phyloP scores from a whole-genome alignment of 2,113 vertebrate genomes.

The Lepisosteus osseus region DNA sequence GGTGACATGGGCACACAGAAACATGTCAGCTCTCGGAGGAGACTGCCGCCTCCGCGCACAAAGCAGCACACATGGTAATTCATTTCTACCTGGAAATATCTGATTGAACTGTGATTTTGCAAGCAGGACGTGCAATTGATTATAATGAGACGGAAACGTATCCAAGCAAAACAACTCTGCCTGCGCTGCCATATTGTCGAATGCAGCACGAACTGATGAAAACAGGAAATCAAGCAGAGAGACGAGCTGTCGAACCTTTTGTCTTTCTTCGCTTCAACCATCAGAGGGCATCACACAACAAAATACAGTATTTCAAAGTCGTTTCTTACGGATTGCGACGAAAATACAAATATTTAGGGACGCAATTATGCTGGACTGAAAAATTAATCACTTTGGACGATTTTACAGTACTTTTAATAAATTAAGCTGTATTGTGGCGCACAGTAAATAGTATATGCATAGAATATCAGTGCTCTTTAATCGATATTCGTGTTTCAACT shows the following conservation, averaged over 20 bases:
- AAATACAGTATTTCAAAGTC: too few species aligned
- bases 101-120: constrained; percentile 31
- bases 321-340: not conserved
- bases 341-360: too few species aligned
- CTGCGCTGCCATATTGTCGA: constrained; percentile 46
- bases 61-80: constrained; percentile 47
- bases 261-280: not conserved
- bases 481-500: too few species aligned
- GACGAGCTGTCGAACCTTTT: constrained; percentile 8
- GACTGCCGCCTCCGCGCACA: constrained; percentile 29
- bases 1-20: constrained; percentile 53
- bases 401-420: too few species aligned
- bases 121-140: constrained; percentile 51
- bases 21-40: constrained; percentile 41
- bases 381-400: too few species aligned
- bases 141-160: constrained; percentile 44
- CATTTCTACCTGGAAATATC: constrained; percentile 34
- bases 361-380: too few species aligned
- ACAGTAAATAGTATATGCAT: too few species aligned
- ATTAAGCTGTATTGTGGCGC: too few species aligned
- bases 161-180: constrained; percentile 43
- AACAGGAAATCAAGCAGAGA: not conserved
- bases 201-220: constrained; percentile 25
- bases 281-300: not conserved
- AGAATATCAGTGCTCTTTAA: too few species aligned